Percentiles rank a stretch among this genome's conserved stretches.
Evolutionary conservation across 2,888 invertebrate genomes (phyloP).

Genomic region (Pseudococcus longispinus): DNA sequence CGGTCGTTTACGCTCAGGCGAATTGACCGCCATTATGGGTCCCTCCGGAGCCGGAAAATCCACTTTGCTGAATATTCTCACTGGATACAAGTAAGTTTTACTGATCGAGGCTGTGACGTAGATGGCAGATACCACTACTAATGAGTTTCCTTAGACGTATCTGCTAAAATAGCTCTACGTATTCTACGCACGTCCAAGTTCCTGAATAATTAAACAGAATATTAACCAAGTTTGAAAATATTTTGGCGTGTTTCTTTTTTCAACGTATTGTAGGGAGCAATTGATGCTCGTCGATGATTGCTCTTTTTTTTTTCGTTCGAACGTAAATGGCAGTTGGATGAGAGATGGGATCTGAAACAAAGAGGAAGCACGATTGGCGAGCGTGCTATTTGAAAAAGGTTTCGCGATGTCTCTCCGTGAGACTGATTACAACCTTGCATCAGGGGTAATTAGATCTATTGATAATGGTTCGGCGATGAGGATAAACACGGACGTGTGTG

Average conservation of each 20-base stretch:
- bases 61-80: conserved; percentile 90
- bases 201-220: conserved; percentile 47
- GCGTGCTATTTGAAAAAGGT: background rate
- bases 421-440: conserved; percentile 35
- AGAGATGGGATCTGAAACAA: background rate
- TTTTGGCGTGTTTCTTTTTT: background rate
- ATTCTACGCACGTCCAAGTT: conserved; percentile 25
- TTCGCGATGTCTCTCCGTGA: conserved; percentile 35
- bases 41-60: conserved; percentile 96
- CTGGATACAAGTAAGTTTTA: conserved; percentile 87
- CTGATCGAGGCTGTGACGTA: background rate
- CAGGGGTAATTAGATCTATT: conserved; percentile 23
- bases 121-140: background rate
- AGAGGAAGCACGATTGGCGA: background rate
- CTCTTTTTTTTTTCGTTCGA: too few relatives aligned
- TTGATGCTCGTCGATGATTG: too few relatives aligned
- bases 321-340: too few relatives aligned
- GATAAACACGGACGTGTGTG: conserved; percentile 39
- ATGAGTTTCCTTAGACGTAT: background rate
- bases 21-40: conserved; percentile 96
- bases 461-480: conserved; percentile 19
- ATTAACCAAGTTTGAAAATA: background rate
- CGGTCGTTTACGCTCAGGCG: conserved; percentile 85
- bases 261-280: background rate
- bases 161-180: background rate